A percentile compares a stretch with the other conserved stretches of the same genome.
These are phyloP conservation scores for Recurvirostra avosetta DNA, from an alignment of 2,113 vertebrate species.

Conservation along the genomic window DNA sequence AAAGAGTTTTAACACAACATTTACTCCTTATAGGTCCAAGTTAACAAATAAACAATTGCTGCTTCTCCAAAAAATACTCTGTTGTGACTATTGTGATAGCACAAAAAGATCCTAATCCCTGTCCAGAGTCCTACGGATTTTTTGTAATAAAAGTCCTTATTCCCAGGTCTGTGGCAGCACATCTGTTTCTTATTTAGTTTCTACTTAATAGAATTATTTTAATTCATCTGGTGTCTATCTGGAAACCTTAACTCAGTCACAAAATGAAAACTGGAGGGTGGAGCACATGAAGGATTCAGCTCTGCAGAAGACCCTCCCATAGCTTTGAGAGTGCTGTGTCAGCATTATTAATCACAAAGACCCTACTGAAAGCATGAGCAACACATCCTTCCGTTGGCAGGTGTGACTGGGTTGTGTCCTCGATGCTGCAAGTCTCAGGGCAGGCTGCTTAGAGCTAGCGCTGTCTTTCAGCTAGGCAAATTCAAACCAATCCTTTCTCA, in stretches of 20 bases:
- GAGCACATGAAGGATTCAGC: neutral
- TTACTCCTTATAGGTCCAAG: neutral
- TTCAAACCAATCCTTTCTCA: neutral
- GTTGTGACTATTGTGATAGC: neutral
- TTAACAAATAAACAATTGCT: neutral
- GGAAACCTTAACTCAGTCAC: neutral
- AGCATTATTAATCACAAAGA: neutral
- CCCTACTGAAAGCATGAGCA: neutral
- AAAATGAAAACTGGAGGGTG: neutral
- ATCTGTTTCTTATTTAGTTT: neutral
- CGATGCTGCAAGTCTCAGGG: neutral
- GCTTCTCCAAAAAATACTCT: neutral
- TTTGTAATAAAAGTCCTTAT: neutral
- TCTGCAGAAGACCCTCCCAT: neutral
- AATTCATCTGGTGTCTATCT: neutral
- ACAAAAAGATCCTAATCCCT: neutral
- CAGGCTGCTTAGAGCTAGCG: neutral
- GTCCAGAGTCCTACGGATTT: neutral
- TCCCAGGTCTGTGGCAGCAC: neutral
- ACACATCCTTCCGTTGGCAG: neutral
- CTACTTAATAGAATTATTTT: neutral
- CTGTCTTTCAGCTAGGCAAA: neutral
- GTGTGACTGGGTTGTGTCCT: neutral
- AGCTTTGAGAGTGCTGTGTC: neutral
- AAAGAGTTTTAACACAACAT: neutral